These are phyloP conservation scores for Papilio machaon DNA, from an alignment of 1,140 invertebrate species.

Conservation along the genomic window DNA sequence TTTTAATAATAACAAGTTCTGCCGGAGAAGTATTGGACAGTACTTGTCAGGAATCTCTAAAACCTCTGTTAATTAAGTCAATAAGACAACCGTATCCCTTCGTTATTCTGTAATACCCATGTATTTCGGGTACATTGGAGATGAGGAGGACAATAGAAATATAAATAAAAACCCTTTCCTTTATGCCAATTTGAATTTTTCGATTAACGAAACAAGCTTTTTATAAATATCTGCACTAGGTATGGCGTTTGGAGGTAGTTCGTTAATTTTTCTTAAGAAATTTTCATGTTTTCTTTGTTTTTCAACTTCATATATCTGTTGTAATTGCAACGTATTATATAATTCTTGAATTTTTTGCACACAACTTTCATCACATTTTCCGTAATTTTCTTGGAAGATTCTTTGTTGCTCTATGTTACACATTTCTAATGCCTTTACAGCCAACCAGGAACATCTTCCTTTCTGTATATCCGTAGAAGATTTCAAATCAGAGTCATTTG, in stretches of 20 bases:
- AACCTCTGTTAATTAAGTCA: too few species aligned
- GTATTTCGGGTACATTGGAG: too few species aligned
- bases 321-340: conserved; percentile 88
- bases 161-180: neutral
- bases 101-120: too few species aligned
- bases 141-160: too few species aligned
- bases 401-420: conserved; percentile 84
- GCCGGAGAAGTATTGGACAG: too few species aligned
- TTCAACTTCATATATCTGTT: conserved; percentile 83
- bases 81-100: too few species aligned
- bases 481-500: conserved; percentile 87
- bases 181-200: neutral
- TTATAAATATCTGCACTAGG: conserved; percentile 3
- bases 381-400: conserved; percentile 88
- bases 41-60: too few species aligned
- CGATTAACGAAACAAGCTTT: neutral
- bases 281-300: conserved; percentile 40
- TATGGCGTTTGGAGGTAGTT: conserved; percentile 21
- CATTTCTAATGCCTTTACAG: conserved; percentile 89
- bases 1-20: too few species aligned
- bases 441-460: conserved; percentile 94
- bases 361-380: conserved; percentile 84
- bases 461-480: conserved; percentile 91
- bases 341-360: conserved; percentile 87
- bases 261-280: conserved; percentile 39